phyloP scores from a whole-genome alignment of 1,140 invertebrate genomes.

The Macrobrachium nipponense region DNA sequence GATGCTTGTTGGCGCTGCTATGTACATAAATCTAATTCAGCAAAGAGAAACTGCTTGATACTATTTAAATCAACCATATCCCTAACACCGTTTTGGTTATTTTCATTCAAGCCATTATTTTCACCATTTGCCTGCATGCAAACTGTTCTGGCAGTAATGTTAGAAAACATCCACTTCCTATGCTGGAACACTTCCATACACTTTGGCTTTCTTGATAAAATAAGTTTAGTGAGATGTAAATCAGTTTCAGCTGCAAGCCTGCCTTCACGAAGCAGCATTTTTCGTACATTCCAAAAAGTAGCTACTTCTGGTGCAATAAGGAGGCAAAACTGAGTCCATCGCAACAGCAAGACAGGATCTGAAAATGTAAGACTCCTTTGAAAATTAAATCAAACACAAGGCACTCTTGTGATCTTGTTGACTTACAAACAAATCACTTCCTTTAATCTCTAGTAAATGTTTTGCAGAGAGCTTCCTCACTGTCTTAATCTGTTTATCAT shows the following conservation, averaged over 20 bases:
- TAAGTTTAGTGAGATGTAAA: conserved; percentile 80
- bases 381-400: background rate
- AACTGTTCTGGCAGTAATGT: conserved; percentile 51
- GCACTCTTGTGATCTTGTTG: background rate
- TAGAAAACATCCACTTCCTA: conserved; percentile 73
- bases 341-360: conserved; percentile 75
- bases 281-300: conserved; percentile 89
- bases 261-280: conserved; percentile 78
- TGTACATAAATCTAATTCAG: conserved; percentile 69
- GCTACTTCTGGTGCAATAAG: conserved; percentile 86
- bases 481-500: too few species aligned
- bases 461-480: too few species aligned
- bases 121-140: conserved; percentile 48
- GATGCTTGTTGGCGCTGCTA: conserved; percentile 77
- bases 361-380: conserved; percentile 62
- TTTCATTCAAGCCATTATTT: background rate
- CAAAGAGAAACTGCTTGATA: conserved; percentile 63
- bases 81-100: conserved; percentile 26
- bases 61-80: conserved; percentile 1
- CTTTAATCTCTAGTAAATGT: too few species aligned
- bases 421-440: too few species aligned
- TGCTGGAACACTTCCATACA: conserved; percentile 88
- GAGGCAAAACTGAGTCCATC: conserved; percentile 79
- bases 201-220: conserved; percentile 87
- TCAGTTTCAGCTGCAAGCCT: conserved; percentile 77